Evolutionary conservation across 2,888 invertebrate species (phyloP).

Genomic region (Polyploca ridens): DNA sequence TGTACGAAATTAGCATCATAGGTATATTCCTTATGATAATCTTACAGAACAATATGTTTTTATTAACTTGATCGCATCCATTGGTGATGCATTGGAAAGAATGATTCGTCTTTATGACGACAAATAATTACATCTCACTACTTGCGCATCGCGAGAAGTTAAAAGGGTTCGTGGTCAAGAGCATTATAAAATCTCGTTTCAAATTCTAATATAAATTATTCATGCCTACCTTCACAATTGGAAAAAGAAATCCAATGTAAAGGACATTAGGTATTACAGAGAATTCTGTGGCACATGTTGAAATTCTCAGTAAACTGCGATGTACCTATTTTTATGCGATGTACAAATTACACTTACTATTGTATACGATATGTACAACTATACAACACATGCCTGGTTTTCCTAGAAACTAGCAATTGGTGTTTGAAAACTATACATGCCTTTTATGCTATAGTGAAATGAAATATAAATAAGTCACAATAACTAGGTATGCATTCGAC

Average conservation of each 20-base stretch:
- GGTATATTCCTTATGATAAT: background rate
- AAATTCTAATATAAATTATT: background rate
- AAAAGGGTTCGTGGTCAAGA: background rate
- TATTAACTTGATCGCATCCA: background rate
- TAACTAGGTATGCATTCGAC: no score
- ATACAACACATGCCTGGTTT: slow-evolving; percentile 2
- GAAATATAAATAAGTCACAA: background rate
- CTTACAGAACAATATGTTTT: background rate
- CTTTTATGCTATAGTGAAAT: background rate
- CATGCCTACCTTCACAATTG: background rate
- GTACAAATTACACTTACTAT: slow-evolving; percentile 12
- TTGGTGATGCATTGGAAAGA: background rate
- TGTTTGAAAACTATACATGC: background rate
- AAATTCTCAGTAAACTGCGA: slow-evolving; percentile 11
- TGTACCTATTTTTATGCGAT: slow-evolving; percentile 9
- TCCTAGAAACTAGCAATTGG: slow-evolving; percentile 11
- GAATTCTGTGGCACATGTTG: slow-evolving; percentile 10
- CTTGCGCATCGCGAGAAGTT: no score
- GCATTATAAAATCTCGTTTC: background rate
- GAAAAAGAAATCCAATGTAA: background rate
- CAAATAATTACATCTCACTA: background rate
- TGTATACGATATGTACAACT: slow-evolving; percentile 6
- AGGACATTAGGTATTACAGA: slow-evolving; percentile 3
- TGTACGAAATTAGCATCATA: background rate
- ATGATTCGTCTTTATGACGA: background rate